These are phyloP conservation scores for Diarsia mendica DNA, from an alignment of 2,888 invertebrate genomes.

Conservation along the genomic window DNA sequence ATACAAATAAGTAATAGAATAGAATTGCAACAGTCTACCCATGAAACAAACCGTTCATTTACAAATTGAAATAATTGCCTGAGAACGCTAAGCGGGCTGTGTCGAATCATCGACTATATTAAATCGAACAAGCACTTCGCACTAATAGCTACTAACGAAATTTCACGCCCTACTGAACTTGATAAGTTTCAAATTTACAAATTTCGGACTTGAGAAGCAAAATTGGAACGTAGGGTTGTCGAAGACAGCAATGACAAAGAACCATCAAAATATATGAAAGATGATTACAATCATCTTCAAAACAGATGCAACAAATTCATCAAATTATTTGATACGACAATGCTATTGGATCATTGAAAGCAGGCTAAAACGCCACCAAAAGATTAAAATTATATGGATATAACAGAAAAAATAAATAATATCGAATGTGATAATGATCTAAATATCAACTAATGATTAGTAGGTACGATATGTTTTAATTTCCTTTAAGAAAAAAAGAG, in stretches of 20 bases:
- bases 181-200: conserved; percentile 65
- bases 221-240: conserved; percentile 52
- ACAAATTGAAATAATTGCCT: conserved; percentile 51
- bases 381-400: not conserved
- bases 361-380: not conserved
- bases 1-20: conserved; percentile 35
- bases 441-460: not conserved
- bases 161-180: conserved; percentile 77
- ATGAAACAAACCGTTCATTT: conserved; percentile 37
- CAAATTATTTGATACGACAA: not conserved
- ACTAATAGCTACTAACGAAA: conserved; percentile 68
- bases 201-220: conserved; percentile 38
- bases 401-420: not conserved
- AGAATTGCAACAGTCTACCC: conserved; percentile 38
- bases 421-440: too few species aligned
- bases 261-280: not conserved
- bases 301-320: not conserved
- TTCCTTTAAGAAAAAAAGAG: not conserved
- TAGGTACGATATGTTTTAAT: not conserved
- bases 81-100: conserved; percentile 47
- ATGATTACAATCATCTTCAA: not conserved
- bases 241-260: not conserved
- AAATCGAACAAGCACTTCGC: conserved; percentile 60
- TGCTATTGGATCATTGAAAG: not conserved
- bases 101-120: conserved; percentile 46